These are phyloP conservation scores for Serripes groenlandicus DNA, from an alignment of 2,888 invertebrate genomes.

Conservation along the genomic window DNA sequence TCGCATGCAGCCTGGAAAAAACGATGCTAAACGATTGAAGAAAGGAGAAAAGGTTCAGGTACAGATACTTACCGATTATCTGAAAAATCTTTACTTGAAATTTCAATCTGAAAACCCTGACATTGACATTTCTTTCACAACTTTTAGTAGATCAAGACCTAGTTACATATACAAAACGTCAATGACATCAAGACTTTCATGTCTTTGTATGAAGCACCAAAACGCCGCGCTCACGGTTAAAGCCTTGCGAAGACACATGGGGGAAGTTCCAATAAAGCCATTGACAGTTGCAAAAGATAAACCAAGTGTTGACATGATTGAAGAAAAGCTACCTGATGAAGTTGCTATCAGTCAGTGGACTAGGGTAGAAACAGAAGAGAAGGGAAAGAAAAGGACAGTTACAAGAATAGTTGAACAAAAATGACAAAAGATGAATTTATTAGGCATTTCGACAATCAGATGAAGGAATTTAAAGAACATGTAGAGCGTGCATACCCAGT, in stretches of 20 bases:
- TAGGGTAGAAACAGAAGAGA: constrained; percentile 43
- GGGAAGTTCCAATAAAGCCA: constrained; percentile 35
- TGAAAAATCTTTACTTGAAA: constrained; percentile 37
- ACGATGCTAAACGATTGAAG: constrained; percentile 32
- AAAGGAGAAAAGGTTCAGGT: constrained; percentile 40
- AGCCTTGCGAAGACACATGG: constrained; percentile 11
- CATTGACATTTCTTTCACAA: constrained; percentile 41
- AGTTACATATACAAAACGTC: constrained; percentile 35
- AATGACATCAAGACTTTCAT: constrained; percentile 34
- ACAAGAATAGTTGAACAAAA: constrained; percentile 40
- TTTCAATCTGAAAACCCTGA: constrained; percentile 52
- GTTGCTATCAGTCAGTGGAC: constrained; percentile 41
- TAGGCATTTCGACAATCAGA: constrained; percentile 32
- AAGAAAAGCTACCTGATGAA: constrained; percentile 18
- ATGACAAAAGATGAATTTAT: constrained; percentile 26
- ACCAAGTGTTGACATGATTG: constrained; percentile 1
- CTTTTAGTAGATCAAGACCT: constrained; percentile 49
- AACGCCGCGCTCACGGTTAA: constrained; percentile 47
- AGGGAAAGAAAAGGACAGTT: constrained; percentile 37
- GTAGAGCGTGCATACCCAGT: constrained; percentile 58
- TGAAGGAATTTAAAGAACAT: constrained; percentile 56
- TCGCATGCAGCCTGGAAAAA: constrained; percentile 44
- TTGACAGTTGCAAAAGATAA: constrained; percentile 19
- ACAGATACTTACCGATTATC: constrained; percentile 39
- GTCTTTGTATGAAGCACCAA: constrained; percentile 57